Base-by-base conservation (phyloP, 2,888 invertebrate genomes). In the Drosophila aldrichi region DNA sequence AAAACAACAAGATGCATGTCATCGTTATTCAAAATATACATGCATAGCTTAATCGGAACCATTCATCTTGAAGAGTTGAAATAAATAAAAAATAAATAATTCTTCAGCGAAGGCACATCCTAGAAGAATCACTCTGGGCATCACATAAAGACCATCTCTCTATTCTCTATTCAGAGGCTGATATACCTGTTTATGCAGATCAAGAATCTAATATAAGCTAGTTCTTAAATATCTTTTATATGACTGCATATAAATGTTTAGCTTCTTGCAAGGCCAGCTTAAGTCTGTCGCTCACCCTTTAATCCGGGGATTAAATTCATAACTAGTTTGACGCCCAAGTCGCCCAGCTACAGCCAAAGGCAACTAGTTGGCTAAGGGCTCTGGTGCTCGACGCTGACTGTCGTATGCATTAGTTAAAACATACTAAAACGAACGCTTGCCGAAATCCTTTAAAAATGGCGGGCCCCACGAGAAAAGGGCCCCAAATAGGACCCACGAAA, bases 371-470 rank as follows among this genome's bases (percentile, higher is more conserved):
- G 9, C 44, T 9, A 10, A 20, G 43, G 20, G 29, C 25, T 60
- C 10, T 38, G n/a, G 20, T 16, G 41, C 32, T 22, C 38, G 0
- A 16, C 34, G 25, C 41, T 40, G 46, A 0, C 43, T 65, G 68
- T 70, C 69, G 72, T 79, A 77, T 88, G 81, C 73, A 71, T 71
- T 85, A 77, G 74, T 85, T 85, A 88, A 89, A 85, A 79, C 68
- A 70, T 62, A 74, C 82, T 70, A 64, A 87, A 89, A 69, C 51
- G 64, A 74, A 74, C 48, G 69, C 41, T 62, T 55, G 68, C 74
- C 46, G 48, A 77, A 81, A 81, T 74, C 70, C 88, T 85, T 88
- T 84, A 70, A 88, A 87, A 85, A 65, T 62, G 62, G 52, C 64
- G 43, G 40, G 58, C 48, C 65, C 63, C 63, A 51, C 44, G 62